A percentile compares a stretch with the other conserved stretches of the same genome.
Conservation (phyloP, 1,140 invertebrate genomes). For the Lutraria rhynchaena region DNA sequence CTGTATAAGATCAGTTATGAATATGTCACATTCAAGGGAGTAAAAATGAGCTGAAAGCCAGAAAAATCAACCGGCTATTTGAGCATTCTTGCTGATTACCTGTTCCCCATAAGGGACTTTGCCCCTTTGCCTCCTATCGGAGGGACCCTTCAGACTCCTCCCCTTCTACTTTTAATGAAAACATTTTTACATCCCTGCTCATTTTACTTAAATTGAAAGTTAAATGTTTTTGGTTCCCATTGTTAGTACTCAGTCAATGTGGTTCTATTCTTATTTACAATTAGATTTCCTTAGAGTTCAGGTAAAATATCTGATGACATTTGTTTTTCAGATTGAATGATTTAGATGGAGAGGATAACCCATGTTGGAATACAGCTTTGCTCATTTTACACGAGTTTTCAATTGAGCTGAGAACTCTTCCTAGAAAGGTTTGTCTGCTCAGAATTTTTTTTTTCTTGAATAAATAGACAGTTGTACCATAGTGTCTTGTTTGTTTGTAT, state of each 20-base stretch:
- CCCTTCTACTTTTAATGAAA: background rate
- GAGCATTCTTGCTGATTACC: no score
- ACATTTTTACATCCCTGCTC: background rate
- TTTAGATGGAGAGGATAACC: background rate
- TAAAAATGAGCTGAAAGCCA: no score
- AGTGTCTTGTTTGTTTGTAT: no score
- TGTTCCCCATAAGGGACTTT: no score
- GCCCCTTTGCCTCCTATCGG: no score
- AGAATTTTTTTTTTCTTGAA: no score
- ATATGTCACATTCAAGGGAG: no score
- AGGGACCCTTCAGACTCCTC: no score
- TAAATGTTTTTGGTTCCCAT: background rate
- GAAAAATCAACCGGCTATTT: no score
- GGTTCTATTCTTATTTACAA: background rate
- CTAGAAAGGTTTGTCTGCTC: background rate
- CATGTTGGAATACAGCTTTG: constrained; percentile 53
- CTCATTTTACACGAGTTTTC: constrained; percentile 53
- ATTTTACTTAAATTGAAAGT: background rate
- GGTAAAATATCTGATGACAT: background rate
- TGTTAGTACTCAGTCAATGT: background rate
- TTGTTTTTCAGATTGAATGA: background rate
- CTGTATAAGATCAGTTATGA: no score
- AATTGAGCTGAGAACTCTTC: constrained; percentile 35
- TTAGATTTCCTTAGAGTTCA: background rate
- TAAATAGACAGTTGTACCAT: no score